These are phyloP conservation scores for Dicycla oo DNA, from an alignment of 2,888 invertebrate species.

Conservation along the genomic window DNA sequence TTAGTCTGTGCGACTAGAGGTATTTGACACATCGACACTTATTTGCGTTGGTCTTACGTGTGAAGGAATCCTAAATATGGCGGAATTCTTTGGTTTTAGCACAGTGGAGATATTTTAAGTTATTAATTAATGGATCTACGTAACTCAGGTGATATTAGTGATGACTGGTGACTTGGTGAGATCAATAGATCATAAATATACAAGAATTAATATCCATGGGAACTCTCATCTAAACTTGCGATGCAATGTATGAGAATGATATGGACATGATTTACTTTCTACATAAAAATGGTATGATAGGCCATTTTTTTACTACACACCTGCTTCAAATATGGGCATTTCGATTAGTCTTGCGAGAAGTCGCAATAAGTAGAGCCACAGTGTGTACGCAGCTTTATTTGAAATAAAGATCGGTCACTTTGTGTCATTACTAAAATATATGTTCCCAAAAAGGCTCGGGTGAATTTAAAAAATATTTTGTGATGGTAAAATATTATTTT, in stretches of 20 bases:
- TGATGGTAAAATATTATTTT: slow-evolving; percentile 7
- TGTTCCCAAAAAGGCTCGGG: background rate
- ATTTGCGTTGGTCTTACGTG: slow-evolving; percentile 23
- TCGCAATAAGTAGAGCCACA: background rate
- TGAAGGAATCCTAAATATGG: slow-evolving; percentile 42
- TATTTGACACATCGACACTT: slow-evolving; percentile 30
- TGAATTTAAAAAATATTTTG: slow-evolving; percentile 1
- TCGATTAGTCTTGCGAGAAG: background rate
- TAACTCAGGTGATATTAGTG: slow-evolving; percentile 62
- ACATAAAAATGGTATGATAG: background rate
- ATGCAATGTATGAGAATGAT: slow-evolving; percentile 84
- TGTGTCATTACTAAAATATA: slow-evolving; percentile 16
- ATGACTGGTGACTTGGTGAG: slow-evolving; percentile 75
- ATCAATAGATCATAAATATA: slow-evolving; percentile 84
- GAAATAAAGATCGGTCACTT: slow-evolving; percentile 11
- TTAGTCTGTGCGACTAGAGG: slow-evolving; percentile 45
- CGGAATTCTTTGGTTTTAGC: slow-evolving; percentile 73
- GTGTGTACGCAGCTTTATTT: slow-evolving; percentile 20
- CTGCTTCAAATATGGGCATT: background rate
- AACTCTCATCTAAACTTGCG: slow-evolving; percentile 83
- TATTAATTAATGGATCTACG: slow-evolving; percentile 67
- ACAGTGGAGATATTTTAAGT: slow-evolving; percentile 70
- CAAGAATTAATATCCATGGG: slow-evolving; percentile 76
- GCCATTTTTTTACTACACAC: background rate
- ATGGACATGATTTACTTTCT: slow-evolving; percentile 61